Conservation (phyloP, 1,140 invertebrate genomes). For the Holcopasites calliopsidis region DNA sequence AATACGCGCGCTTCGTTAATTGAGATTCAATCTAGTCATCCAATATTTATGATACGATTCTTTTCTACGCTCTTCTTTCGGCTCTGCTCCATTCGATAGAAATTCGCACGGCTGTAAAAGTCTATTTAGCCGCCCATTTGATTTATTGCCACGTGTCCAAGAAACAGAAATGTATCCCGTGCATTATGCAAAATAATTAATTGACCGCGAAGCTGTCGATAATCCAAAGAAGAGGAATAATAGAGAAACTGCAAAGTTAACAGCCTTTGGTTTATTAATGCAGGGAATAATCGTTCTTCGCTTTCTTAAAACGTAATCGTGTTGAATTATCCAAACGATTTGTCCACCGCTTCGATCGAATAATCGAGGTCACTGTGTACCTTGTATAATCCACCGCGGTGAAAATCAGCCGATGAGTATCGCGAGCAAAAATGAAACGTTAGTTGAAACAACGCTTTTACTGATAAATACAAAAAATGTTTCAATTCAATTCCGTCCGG, state of each 20-base stretch:
- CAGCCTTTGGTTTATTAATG: conserved; percentile 28
- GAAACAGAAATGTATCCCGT: neutral
- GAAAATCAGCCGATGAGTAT: conserved; percentile 31
- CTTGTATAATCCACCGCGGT: conserved; percentile 25
- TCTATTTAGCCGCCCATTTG: neutral
- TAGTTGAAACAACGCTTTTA: neutral
- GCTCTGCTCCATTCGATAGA: neutral
- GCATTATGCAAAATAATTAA: neutral
- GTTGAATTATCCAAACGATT: conserved; percentile 29
- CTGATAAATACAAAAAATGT: neutral
- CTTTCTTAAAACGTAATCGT: conserved; percentile 34
- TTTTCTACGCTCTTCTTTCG: neutral
- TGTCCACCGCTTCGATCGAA: conserved; percentile 10
- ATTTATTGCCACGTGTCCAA: neutral
- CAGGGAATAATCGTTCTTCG: conserved; percentile 27
- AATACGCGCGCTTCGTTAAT: neutral
- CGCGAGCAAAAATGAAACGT: conserved; percentile 8
- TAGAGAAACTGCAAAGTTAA: too few species aligned
- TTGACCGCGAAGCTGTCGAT: neutral
- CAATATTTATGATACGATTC: neutral
- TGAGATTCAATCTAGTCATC: conserved; percentile 14
- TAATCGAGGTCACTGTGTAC: conserved; percentile 29
- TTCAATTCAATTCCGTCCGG: too few species aligned
- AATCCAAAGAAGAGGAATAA: too few species aligned
- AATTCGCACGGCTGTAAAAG: neutral